Percentiles rank a stretch among this genome's conserved stretches.
phyloP scores from a whole-genome alignment of 2,797 vertebrate genomes.

The Nyctalus aviator region DNA sequence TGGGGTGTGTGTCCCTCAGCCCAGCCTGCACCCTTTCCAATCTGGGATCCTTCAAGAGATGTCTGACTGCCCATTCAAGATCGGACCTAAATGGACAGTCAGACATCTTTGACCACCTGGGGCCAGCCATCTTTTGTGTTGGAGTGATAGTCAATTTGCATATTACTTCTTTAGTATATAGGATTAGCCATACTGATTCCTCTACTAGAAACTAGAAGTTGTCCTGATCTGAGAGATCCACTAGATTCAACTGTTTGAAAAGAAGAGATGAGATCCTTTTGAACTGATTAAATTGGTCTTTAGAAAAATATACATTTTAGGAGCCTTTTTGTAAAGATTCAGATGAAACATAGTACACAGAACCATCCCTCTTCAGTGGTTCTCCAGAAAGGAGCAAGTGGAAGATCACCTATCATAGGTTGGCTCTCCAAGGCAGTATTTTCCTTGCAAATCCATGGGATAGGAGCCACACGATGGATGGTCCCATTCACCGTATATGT shows the following conservation, averaged over 20 bases:
- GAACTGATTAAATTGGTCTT: not conserved
- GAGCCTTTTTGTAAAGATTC: not conserved
- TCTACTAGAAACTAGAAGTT: not conserved
- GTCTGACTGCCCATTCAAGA: no score
- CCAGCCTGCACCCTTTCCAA: no score
- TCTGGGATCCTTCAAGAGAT: no score
- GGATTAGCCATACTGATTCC: not conserved
- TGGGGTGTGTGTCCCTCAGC: no score
- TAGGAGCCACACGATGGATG: not conserved
- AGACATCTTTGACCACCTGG: no score
- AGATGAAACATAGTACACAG: not conserved
- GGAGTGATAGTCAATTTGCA: no score
- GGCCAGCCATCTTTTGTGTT: no score
- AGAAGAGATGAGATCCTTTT: not conserved
- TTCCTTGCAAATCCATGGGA: not conserved
- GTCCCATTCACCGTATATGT: not conserved
- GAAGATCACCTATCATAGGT: not conserved
- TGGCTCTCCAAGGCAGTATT: not conserved
- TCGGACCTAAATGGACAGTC: no score
- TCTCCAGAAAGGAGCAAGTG: not conserved
- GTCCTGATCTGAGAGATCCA: not conserved
- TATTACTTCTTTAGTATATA: no score
- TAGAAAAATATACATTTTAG: slow-evolving; percentile 10
- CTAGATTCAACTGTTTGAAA: not conserved
- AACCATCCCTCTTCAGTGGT: not conserved